Evolutionary conservation across 2,797 vertebrate genomes (phyloP).

Genomic region (Eulemur mongoz): DNA sequence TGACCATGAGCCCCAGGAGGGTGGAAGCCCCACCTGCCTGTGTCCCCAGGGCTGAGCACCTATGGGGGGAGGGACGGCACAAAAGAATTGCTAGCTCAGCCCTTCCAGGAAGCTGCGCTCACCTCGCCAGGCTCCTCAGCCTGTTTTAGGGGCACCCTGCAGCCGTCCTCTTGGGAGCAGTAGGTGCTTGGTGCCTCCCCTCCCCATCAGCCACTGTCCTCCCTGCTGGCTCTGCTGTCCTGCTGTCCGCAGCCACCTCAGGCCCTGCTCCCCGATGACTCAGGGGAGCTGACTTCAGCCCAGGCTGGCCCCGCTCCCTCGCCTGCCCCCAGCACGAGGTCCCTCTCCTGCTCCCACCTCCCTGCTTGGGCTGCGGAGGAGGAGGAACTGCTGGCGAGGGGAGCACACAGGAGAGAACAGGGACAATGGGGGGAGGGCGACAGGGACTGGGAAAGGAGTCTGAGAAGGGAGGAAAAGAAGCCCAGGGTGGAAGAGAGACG

Average conservation of each 20-base stretch:
- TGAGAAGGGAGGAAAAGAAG: not conserved
- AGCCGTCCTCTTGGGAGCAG: not conserved
- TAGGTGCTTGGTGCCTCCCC: not conserved
- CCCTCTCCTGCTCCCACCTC: not conserved
- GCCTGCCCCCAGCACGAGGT: not conserved
- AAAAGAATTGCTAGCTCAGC: not conserved
- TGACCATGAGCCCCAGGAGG: not conserved
- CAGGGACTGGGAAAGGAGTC: not conserved
- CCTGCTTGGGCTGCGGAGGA: not conserved
- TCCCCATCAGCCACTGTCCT: not conserved
- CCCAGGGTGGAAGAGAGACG: not conserved
- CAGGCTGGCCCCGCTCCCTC: not conserved
- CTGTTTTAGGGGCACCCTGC: not conserved
- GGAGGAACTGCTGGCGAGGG: not conserved
- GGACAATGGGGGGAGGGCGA: not conserved
- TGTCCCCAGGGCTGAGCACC: not conserved
- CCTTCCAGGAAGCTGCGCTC: not conserved
- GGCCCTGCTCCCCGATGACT: not conserved
- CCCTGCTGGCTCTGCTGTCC: not conserved
- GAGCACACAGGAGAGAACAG: not conserved
- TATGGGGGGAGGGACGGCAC: not conserved
- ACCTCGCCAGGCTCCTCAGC: not conserved
- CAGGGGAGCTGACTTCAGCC: not conserved
- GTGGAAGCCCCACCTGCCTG: not conserved
- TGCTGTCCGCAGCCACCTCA: not conserved